Evolutionary conservation across 2,113 vertebrate species (phyloP), one percentile per base, ranked within the genome.

Genomic region (Amia ocellicauda): DNA sequence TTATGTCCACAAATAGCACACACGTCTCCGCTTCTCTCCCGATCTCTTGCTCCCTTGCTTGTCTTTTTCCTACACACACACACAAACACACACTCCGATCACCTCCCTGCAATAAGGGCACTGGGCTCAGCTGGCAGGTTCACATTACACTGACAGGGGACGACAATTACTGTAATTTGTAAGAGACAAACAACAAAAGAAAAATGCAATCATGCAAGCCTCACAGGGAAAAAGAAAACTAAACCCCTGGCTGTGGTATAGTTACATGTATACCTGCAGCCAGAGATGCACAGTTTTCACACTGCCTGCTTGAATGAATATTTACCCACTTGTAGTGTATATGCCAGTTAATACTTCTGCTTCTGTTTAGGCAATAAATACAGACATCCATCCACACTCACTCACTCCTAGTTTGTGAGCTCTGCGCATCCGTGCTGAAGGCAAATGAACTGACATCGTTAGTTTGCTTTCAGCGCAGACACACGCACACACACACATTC

Each of bases 71-170:
- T 13, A 41, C 26, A 42, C 16, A 43, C 45, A 23, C 23, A 65
- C 36, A 60, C 59, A 23, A 43, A 47, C 29, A 45, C 29, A 14
- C 36, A 64, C 14, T 65, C 51, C 60, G 47, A 69, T 36, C 4
- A 9, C 22, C 40, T 13, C n/a, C 26, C 14, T 5, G 67, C 55
- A 55, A 36, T 5, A 36, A 36, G 31, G 31, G 11, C 31, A 36
- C 40, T 3, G 3, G 58, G 42, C 70, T 72, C 66, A 68, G 63
- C 71, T 74, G 69, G 53, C 5, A 36, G 11, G 31, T 11, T 36
- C 31, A 36, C 31, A 36, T 36, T 4, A 36, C 31, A 7, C 31
- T 28, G 53, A 40, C 70, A 58, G 7, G 40, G 68, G 66, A 51
- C 53, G 51, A 7, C 19, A 17, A 68, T 60, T 64, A 29, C 53